Percentiles rank a stretch among this genome's conserved stretches.
Evolutionary conservation across 2,797 vertebrate genomes (phyloP).

Genomic region (Semotilus atromaculatus): DNA sequence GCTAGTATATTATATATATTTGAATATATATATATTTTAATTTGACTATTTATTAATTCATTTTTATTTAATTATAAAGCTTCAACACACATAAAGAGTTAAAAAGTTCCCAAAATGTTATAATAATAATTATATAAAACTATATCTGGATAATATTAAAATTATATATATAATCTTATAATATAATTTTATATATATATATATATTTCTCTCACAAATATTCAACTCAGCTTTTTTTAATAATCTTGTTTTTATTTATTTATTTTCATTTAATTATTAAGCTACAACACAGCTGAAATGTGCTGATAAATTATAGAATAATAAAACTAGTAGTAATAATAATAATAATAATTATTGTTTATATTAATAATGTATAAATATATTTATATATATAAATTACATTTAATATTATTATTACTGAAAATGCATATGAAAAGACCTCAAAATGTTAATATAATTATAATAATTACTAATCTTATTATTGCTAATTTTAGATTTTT

Average conservation of each 20-base stretch:
- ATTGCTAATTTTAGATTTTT: not conserved
- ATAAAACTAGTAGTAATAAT: not conserved
- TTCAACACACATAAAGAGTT: not conserved
- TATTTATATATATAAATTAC: not conserved
- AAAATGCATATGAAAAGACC: not conserved
- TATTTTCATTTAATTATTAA: no score
- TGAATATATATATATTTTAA: no score
- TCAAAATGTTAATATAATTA: not conserved
- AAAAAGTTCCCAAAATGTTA: no score
- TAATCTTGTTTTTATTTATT: no score
- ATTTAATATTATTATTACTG: not conserved
- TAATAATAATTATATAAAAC: no score
- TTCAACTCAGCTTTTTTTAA: not conserved
- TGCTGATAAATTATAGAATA: not conserved
- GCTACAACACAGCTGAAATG: not conserved
- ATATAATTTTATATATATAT: no score
- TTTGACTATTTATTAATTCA: not conserved
- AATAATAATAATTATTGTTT: not conserved
- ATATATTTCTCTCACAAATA: not conserved
- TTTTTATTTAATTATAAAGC: not conserved
- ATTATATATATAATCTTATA: no score
- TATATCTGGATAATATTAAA: no score
- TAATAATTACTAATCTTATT: not conserved
- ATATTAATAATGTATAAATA: not conserved
- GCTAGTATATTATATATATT: not conserved